Percentiles rank a stretch among this genome's conserved stretches.
phyloP scores from a whole-genome alignment of 2,888 invertebrate genomes.

The Eristalis pertinax region DNA sequence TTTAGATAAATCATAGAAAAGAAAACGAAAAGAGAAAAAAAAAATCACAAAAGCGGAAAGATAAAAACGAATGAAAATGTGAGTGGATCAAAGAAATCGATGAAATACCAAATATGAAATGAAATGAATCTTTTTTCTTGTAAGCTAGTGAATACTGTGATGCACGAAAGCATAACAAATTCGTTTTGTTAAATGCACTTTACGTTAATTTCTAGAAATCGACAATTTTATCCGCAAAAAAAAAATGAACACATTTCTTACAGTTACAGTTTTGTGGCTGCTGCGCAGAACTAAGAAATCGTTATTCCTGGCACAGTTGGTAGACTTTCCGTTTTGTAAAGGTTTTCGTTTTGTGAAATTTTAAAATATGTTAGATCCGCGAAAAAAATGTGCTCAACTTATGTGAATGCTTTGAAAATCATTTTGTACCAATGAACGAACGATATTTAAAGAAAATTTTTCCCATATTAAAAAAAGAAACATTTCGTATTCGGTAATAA shows the following conservation, averaged over 20 bases:
- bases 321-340: conserved; percentile 29
- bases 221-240: conserved; percentile 24
- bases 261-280: conserved; percentile 37
- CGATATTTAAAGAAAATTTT: background rate
- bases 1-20: conserved; percentile 4
- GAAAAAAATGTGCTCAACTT: background rate
- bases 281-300: conserved; percentile 52
- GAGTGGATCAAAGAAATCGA: conserved; percentile 10
- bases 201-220: background rate
- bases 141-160: background rate
- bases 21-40: background rate
- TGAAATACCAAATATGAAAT: conserved; percentile 2
- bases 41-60: background rate
- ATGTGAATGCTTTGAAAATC: background rate
- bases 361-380: background rate
- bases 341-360: background rate
- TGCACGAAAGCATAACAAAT: conserved; percentile 3
- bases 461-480: background rate
- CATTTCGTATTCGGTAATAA: conserved; percentile 14
- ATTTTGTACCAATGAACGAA: background rate
- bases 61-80: background rate
- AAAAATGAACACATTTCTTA: conserved; percentile 22
- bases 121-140: background rate
- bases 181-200: conserved; percentile 5
- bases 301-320: conserved; percentile 5